Conservation (phyloP, 2,797 vertebrate species). For the Pipistrellus pipistrellus region DNA sequence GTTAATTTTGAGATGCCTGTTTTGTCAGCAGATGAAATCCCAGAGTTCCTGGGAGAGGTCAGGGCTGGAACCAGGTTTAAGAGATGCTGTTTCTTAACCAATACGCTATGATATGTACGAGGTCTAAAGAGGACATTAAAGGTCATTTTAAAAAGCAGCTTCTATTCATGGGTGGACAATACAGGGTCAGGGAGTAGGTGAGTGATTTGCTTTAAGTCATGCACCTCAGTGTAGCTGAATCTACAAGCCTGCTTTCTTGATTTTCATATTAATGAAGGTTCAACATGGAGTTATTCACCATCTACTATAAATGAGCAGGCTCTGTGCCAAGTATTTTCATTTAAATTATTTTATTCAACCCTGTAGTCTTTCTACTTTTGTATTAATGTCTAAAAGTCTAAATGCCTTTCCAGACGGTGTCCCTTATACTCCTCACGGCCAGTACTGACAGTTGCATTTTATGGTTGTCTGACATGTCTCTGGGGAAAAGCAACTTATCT, state of each 20-base stretch:
- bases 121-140: neutral
- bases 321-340: constrained; percentile 3
- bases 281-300: neutral
- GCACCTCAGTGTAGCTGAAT: neutral
- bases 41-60: neutral
- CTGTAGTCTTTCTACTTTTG: neutral
- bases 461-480: neutral
- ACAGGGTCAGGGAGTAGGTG: neutral
- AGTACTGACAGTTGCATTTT: neutral
- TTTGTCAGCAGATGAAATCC: neutral
- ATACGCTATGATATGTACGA: neutral
- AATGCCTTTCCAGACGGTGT: neutral
- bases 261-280: constrained; percentile 14
- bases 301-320: neutral
- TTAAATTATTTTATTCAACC: neutral
- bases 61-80: neutral
- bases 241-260: neutral
- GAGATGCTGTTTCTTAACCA: neutral
- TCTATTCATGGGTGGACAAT: neutral
- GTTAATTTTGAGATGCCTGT: neutral
- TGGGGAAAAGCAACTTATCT: constrained; percentile 41
- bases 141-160: neutral
- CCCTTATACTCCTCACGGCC: neutral
- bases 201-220: neutral
- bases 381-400: neutral